Conservation (phyloP, 2,113 vertebrate species). For the Tychaedon coryphoeus region DNA sequence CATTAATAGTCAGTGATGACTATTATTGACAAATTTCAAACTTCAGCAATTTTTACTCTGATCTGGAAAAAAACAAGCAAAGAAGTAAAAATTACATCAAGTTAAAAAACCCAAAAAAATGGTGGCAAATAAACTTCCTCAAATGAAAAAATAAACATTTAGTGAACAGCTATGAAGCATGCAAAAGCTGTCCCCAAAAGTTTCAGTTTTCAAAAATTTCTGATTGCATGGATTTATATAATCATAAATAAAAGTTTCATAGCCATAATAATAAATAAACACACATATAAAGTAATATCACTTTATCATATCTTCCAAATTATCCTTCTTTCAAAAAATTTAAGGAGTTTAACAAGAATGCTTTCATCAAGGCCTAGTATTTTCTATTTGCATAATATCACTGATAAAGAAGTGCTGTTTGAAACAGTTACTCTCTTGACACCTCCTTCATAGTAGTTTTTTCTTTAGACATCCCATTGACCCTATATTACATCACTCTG, state of each 20-base stretch:
- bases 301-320: not conserved
- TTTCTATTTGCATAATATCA: not conserved
- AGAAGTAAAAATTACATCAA: not conserved
- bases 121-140: not conserved
- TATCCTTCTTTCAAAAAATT: not conserved
- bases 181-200: not conserved
- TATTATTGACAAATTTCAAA: not conserved
- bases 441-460: not conserved
- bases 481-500: not conserved
- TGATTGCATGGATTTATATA: not conserved
- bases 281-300: not conserved
- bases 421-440: not conserved
- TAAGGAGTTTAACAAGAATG: not conserved
- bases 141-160: not conserved
- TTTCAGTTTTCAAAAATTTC: not conserved
- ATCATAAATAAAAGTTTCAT: not conserved
- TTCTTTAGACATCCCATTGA: not conserved
- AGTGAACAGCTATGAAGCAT: not conserved
- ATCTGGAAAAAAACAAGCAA: not conserved
- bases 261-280: not conserved
- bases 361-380: not conserved
- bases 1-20: not conserved
- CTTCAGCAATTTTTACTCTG: not conserved
- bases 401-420: not conserved
- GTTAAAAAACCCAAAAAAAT: not conserved